These are phyloP conservation scores for Phoxinus phoxinus DNA, from an alignment of 2,113 vertebrate species.

Conservation along the genomic window DNA sequence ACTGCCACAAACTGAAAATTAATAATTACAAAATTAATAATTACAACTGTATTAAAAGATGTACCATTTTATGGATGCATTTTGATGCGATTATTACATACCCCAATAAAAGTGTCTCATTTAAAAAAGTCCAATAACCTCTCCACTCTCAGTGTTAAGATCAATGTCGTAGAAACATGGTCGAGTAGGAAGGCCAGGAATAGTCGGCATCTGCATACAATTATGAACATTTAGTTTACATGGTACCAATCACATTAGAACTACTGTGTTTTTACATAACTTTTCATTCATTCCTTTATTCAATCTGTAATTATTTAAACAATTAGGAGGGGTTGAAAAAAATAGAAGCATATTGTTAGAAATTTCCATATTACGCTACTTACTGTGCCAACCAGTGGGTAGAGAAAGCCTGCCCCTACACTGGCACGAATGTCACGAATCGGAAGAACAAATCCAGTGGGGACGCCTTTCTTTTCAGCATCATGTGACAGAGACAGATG, in stretches of 20 bases:
- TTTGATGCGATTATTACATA: slow-evolving; percentile 39
- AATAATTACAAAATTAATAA: neutral
- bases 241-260: neutral
- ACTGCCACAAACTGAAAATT: neutral
- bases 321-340: neutral
- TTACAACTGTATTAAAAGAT: neutral
- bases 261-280: neutral
- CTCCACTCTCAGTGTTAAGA: slow-evolving; percentile 87
- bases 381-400: slow-evolving; percentile 93
- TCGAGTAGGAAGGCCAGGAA: slow-evolving; percentile 95
- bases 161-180: slow-evolving; percentile 99
- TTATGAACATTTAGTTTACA: neutral
- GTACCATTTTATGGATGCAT: neutral
- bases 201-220: slow-evolving; percentile 90
- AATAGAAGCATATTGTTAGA: neutral
- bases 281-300: too few species aligned
- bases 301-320: too few species aligned
- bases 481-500: slow-evolving; percentile 95
- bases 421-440: slow-evolving; percentile 94
- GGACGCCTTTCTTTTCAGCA: slow-evolving; percentile 93
- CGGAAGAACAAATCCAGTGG: slow-evolving; percentile 89
- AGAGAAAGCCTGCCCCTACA: slow-evolving; percentile 94
- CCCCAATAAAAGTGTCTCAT: slow-evolving; percentile 36
- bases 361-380: slow-evolving; percentile 53
- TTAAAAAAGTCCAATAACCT: slow-evolving; percentile 92